Base-by-base conservation (phyloP, 2,888 invertebrate genomes). In the Nemotelus nigrinus region DNA sequence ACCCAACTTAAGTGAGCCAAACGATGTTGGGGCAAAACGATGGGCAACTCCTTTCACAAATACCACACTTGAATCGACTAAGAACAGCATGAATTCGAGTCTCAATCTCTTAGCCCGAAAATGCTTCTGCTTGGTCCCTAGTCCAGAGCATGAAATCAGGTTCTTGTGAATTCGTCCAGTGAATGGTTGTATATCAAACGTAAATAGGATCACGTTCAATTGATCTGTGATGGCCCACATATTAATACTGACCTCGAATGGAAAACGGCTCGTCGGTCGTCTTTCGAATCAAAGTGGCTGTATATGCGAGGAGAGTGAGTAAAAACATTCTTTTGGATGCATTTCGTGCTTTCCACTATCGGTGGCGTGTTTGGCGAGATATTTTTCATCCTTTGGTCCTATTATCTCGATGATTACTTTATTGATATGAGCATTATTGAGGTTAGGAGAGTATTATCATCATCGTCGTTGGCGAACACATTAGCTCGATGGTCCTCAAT, bases 191-290 rank as follows among this genome's bases (percentile, higher is more conserved):
- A 57, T 72, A 48, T 68, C 44, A 58, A 72, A 58, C 72, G 39
- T 72, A 58, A 72, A 72, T 72, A 72, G 60, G 58, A 72, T 72
- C 72, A 72, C 72, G 72, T 72, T 72, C 72, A 72, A 72, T 72
- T 72, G 72, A 72, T 47, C 72, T 72, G 72, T 45, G 72, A 47
- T 72, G 60, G 58, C 39, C 58, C 72, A 72, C 72, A 72, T 72
- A 72, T 72, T 72, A 72, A 72, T 72, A 60, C 8, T 72, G 72
- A 72, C 72, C 72, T 47, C 60, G 25, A 72, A 58, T 58, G 1
- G 25, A 60, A 57, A 72, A 47, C 10, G 58, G 25, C 41, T 58
- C 58, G 58, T 58, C 39, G 25, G 25, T 25, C 25, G 25, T 25
- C 58, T 25, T 39, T n/a, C 53, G n/a, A 10, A 58, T 58, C n/a